Conservation (phyloP, 2,113 vertebrate genomes). For the Irena cyanogastra region DNA sequence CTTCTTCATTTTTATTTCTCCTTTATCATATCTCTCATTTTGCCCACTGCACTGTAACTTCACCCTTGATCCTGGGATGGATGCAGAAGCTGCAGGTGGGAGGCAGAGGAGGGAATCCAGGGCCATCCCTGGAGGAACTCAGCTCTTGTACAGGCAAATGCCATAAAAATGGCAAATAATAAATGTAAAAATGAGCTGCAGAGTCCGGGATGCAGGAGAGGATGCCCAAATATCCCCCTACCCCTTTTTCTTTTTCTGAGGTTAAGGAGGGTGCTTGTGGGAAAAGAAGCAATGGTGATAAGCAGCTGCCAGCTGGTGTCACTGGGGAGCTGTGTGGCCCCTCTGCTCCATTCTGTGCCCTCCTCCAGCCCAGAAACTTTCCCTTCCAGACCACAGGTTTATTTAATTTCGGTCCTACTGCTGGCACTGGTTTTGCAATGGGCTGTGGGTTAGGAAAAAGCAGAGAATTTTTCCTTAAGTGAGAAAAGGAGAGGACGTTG, state of each 20-base stretch:
- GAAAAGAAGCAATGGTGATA: fast-evolving
- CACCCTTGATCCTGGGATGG: neutral
- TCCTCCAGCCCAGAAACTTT: neutral
- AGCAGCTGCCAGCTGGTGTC: neutral
- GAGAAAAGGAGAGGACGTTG: neutral
- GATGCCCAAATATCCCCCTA: neutral
- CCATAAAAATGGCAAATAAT: neutral
- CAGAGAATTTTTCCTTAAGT: constrained; percentile 20
- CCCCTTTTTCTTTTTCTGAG: neutral
- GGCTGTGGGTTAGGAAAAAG: constrained; percentile 44
- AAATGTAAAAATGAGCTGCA: neutral
- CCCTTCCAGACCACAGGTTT: constrained; percentile 11
- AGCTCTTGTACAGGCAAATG: neutral
- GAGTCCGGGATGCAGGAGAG: neutral
- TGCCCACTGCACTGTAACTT: neutral
- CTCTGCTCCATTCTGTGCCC: neutral
- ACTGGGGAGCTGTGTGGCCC: neutral
- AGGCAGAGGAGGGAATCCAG: neutral
- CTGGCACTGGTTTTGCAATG: neutral
- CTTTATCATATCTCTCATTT: neutral
- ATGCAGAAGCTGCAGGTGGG: neutral
- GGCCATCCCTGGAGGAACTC: fast-evolving
- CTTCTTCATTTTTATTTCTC: neutral
- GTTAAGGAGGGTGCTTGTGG: neutral
- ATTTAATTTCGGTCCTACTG: neutral